Percentiles rank a stretch among this genome's conserved stretches.
These are phyloP conservation scores for Molossus alvarezi DNA, from an alignment of 2,797 vertebrate genomes.

Conservation along the genomic window DNA sequence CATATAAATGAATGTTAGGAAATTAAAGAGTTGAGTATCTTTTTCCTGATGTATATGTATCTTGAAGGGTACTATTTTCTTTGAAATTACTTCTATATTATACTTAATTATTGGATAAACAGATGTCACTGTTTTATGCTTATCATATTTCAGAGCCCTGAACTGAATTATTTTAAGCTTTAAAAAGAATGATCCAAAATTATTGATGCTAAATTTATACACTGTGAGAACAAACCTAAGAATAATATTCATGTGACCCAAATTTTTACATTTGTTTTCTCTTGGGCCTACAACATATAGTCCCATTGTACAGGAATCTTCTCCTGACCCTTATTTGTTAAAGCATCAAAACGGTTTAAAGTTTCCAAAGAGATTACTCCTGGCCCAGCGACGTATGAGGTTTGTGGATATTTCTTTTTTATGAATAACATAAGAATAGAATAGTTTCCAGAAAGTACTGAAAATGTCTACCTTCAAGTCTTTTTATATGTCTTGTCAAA, in stretches of 20 bases:
- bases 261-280: constrained; percentile 64
- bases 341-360: constrained; percentile 81
- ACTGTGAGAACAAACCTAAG: constrained; percentile 26
- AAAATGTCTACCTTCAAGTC: not conserved
- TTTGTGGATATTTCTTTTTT: constrained; percentile 72
- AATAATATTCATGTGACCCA: constrained; percentile 4
- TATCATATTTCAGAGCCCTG: constrained; percentile 22
- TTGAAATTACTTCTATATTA: not conserved
- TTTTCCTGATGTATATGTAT: not conserved
- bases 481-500: not conserved
- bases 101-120: not conserved
- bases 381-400: constrained; percentile 85
- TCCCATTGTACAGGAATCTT: constrained; percentile 73
- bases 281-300: constrained; percentile 81
- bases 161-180: constrained; percentile 16
- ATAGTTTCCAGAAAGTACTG: constrained; percentile 22
- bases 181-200: not conserved
- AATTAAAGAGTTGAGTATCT: not conserved
- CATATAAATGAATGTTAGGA: constrained; percentile 19
- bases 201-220: constrained; percentile 21
- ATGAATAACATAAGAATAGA: not conserved
- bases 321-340: constrained; percentile 75
- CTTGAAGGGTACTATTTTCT: constrained; percentile 14
- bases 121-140: not conserved
- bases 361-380: constrained; percentile 71